Conservation (phyloP, 2,888 invertebrate species). For the Tricholauxania praeusta region DNA sequence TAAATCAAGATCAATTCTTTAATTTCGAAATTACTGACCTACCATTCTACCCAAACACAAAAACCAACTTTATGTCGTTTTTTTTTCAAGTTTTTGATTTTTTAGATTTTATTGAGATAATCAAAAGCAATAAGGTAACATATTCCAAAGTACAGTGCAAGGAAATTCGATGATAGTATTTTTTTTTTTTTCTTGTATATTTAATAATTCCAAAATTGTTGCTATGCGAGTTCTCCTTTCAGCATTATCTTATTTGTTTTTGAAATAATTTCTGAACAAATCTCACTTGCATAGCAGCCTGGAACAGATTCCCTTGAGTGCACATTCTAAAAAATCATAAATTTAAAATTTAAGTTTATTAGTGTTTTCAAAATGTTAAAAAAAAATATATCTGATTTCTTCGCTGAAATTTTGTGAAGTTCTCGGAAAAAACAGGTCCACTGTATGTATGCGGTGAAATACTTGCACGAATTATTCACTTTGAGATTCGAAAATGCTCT, state of each 20-base stretch:
- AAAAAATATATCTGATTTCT: too few species aligned
- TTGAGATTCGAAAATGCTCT: conserved; percentile 43
- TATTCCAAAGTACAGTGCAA: conserved; percentile 22
- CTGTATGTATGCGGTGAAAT: too few species aligned
- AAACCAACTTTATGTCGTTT: too few species aligned
- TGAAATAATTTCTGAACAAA: not conserved
- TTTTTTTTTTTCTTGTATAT: not conserved
- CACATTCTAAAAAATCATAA: conserved; percentile 1
- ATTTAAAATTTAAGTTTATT: not conserved
- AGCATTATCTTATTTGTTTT: not conserved
- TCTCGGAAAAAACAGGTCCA: too few species aligned
- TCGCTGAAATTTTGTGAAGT: too few species aligned
- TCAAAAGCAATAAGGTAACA: conserved; percentile 2
- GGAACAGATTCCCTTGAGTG: not conserved
- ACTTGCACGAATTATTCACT: not conserved
- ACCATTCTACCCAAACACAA: too few species aligned
- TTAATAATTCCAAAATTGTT: not conserved
- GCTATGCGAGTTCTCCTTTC: not conserved
- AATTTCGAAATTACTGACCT: too few species aligned
- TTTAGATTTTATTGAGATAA: conserved; percentile 16
- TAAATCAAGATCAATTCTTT: too few species aligned
- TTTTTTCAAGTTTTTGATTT: conserved; percentile 15
- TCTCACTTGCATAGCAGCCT: conserved; percentile 9
- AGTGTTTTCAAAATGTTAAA: too few species aligned
- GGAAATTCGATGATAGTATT: not conserved